Percentiles rank a stretch among this genome's conserved stretches.
phyloP scores from a whole-genome alignment of 1,140 invertebrate genomes.

The Laodelphax striatellus region DNA sequence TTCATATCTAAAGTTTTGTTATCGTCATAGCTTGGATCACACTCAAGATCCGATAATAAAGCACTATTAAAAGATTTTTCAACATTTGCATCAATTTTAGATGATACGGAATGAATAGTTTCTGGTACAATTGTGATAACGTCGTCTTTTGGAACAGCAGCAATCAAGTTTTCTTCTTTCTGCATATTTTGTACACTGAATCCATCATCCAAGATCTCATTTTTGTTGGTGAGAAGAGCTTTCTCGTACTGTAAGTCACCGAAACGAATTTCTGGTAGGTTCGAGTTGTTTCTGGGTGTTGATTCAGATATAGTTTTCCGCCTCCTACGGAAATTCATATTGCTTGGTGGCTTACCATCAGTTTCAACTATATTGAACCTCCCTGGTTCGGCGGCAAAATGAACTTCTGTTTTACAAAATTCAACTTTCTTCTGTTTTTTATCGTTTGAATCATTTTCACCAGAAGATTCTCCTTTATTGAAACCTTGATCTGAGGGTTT shows the following conservation, averaged over 20 bases:
- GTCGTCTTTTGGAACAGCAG: neutral
- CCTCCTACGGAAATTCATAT: slow-evolving; percentile 56
- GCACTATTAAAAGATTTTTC: too few relatives aligned
- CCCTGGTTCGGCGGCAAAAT: slow-evolving; percentile 72
- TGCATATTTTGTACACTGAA: too few relatives aligned
- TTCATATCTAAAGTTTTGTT: neutral
- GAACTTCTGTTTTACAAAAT: slow-evolving; percentile 76
- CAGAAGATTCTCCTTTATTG: too few relatives aligned
- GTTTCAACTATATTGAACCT: slow-evolving; percentile 77
- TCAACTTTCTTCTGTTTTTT: slow-evolving; percentile 59
- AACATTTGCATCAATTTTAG: too few relatives aligned
- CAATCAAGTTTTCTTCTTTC: too few relatives aligned
- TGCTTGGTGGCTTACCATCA: slow-evolving; percentile 69
- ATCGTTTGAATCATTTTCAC: slow-evolving; percentile 13
- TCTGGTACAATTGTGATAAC: too few relatives aligned
- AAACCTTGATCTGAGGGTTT: neutral
- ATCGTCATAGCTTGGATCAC: neutral
- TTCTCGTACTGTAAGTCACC: slow-evolving; percentile 40
- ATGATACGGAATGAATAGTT: too few relatives aligned
- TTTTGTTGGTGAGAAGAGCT: slow-evolving; percentile 24
- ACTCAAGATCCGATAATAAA: too few relatives aligned
- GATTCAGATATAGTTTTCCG: slow-evolving; percentile 21
- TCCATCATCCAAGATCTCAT: too few relatives aligned
- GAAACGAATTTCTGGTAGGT: slow-evolving; percentile 36
- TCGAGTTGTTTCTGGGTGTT: slow-evolving; percentile 24